These are phyloP conservation scores for Norana najaformis DNA, from an alignment of 2,888 invertebrate genomes.

Conservation along the genomic window DNA sequence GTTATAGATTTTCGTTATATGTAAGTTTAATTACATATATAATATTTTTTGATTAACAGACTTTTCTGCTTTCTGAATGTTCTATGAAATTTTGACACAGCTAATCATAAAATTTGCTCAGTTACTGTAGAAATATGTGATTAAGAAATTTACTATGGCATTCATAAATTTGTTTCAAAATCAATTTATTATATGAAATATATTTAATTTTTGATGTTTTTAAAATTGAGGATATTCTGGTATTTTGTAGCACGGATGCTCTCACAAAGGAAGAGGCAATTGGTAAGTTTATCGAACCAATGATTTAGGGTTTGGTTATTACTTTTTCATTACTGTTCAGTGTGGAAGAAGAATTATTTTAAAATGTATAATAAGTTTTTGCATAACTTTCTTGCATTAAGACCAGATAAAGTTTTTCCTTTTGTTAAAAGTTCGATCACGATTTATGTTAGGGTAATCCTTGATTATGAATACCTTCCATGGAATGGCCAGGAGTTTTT, in stretches of 20 bases:
- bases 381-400: background rate
- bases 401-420: background rate
- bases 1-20: conserved; percentile 81
- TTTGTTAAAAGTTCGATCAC: background rate
- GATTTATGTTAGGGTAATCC: background rate
- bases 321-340: background rate
- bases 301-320: background rate
- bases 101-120: background rate
- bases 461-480: background rate
- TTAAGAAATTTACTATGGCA: background rate
- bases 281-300: conserved; percentile 48
- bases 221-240: background rate
- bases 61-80: background rate
- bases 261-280: conserved; percentile 82
- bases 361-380: background rate
- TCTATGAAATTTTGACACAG: background rate
- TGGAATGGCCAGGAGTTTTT: background rate
- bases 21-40: conserved; percentile 50
- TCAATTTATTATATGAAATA: background rate
- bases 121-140: background rate
- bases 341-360: background rate
- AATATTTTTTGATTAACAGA: background rate
- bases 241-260: conserved; percentile 72
- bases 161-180: background rate
- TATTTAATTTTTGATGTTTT: background rate